Percentiles rank a stretch among this genome's conserved stretches.
Evolutionary conservation across 2,113 vertebrate genomes (phyloP).

Genomic region (Pterocles orientalis): DNA sequence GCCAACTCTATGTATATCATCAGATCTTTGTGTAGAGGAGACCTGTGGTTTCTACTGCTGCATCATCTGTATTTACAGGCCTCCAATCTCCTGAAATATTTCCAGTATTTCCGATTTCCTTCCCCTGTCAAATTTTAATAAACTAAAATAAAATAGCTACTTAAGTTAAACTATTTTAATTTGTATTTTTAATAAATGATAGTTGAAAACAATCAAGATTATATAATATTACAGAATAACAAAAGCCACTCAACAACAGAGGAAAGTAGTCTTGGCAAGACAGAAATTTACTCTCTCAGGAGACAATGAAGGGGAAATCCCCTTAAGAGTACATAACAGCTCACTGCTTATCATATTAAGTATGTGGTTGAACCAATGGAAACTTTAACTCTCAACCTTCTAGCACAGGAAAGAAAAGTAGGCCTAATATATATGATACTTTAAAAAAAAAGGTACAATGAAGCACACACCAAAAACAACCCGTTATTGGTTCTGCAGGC

Average conservation of each 20-base stretch:
- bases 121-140: background rate
- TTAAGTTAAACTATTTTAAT: background rate
- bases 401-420: background rate
- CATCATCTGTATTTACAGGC: background rate
- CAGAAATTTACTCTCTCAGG: background rate
- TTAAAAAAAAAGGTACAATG: background rate
- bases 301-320: background rate
- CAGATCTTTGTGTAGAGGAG: background rate
- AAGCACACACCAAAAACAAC: background rate
- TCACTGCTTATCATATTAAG: background rate
- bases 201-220: rapidly evolving
- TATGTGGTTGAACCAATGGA: background rate
- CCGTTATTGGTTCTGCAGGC: background rate
- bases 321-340: background rate
- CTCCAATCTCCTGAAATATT: background rate
- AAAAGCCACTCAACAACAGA: background rate
- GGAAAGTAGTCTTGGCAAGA: background rate
- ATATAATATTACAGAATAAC: background rate
- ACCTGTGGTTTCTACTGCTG: background rate
- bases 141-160: background rate
- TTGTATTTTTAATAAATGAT: rapidly evolving
- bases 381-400: background rate
- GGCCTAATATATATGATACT: background rate
- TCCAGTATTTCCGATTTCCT: background rate
- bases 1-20: background rate